phyloP scores from a whole-genome alignment of 1,140 invertebrate genomes.

The Vanessa tameamea region DNA sequence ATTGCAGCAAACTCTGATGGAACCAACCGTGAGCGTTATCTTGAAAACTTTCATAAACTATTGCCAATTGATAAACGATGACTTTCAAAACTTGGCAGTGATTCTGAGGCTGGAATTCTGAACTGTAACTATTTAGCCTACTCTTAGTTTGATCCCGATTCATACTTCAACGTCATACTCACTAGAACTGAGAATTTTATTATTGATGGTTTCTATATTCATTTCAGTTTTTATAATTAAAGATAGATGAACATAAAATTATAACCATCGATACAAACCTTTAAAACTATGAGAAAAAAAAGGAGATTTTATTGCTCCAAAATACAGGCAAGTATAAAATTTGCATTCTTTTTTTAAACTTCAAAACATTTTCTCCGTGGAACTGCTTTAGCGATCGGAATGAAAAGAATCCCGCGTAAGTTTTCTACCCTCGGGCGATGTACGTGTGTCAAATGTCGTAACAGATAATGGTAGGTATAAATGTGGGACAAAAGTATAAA shows the following conservation, averaged over 20 bases:
- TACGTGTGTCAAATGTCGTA: no score
- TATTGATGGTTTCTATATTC: no score
- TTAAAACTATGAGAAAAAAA: neutral
- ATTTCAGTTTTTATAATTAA: neutral
- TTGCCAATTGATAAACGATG: conserved; percentile 28
- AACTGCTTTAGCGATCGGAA: neutral
- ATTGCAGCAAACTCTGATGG: conserved; percentile 9
- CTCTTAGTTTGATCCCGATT: conserved; percentile 11
- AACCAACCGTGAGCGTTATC: conserved; percentile 19
- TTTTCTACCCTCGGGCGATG: no score
- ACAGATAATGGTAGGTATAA: no score
- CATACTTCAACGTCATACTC: conserved; percentile 8
- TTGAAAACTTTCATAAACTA: conserved; percentile 28
- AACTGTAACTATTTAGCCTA: conserved; percentile 8
- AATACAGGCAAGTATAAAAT: neutral
- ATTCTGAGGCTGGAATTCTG: neutral
- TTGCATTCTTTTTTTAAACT: neutral
- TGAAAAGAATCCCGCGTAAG: neutral
- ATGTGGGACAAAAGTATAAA: no score
- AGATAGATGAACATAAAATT: neutral
- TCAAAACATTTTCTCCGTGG: neutral
- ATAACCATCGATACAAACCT: neutral
- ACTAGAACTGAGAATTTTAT: neutral
- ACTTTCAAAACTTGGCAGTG: conserved; percentile 31
- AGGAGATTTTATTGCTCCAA: no score